Base-by-base conservation (phyloP, 1,140 invertebrate species). In the Cataglyphis hispanica region DNA sequence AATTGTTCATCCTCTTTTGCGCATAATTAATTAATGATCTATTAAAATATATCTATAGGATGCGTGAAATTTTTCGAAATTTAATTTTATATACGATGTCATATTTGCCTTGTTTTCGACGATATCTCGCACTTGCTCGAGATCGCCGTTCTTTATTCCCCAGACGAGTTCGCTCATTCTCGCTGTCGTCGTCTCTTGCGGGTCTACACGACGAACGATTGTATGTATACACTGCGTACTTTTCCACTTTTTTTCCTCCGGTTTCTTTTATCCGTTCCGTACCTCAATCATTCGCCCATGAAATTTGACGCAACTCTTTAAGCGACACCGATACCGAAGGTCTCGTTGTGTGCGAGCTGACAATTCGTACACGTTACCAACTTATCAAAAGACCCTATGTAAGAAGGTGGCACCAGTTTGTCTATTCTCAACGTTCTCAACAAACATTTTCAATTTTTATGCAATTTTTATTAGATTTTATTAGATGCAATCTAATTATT, bases 121-220 rank as follows among this genome's bases (percentile, higher is more conserved):
- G 87, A 97, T 97, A 93, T 98, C 97, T 95, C 98, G 97, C 22
- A 99, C 98, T 95, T 98, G 97, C 90, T 98, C 98, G 90, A 99
- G 96, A 94, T 99, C 98, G 69, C 98, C 98, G 94, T 99, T 99
- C 96, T 99, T 99, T 86, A 99, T 98, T 92, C 97, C 98, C 98
- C 98, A 99, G 85, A 98, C 97, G 93, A 98, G 96, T 95, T 98
- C 97, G 93, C 96, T 96, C 97, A 97, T 97, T 95, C 93, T 96
- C 46, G 70, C 74, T 63, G 75, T 46, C 37, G 27, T 72, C 67
- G 76, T 50, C 19, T 77, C 11, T n/a, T 56, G 34, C 46, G 37
- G 37, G 43, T 72, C 13, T 4, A 60, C 67, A 74, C 67, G 53
- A 83, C 37, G 25, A 50, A 60, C 67, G 16, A 40, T 34, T 56